phyloP scores from a whole-genome alignment of 2,888 invertebrate genomes.

The Parascotia fuliginaria region DNA sequence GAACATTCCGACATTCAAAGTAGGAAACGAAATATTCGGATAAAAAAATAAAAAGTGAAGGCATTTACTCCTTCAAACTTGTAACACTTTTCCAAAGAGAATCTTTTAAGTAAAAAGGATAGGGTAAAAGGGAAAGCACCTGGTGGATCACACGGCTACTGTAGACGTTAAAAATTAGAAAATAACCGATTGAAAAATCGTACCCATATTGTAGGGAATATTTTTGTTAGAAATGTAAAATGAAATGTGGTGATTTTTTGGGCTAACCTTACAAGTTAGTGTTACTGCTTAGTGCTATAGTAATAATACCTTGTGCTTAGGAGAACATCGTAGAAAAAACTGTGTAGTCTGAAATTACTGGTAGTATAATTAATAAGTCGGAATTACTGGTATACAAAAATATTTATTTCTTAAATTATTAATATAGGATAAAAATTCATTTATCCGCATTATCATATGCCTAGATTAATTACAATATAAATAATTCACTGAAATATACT shows the following conservation, averaged over 20 bases:
- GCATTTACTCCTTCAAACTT: slow-evolving; percentile 55
- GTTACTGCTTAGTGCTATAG: too few relatives aligned
- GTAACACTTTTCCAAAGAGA: slow-evolving; percentile 55
- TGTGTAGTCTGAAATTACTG: too few relatives aligned
- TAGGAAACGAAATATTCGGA: slow-evolving; percentile 47
- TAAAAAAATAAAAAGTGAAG: slow-evolving; percentile 44
- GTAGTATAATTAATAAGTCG: too few relatives aligned
- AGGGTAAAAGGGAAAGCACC: slow-evolving; percentile 49
- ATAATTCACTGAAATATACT: too few relatives aligned
- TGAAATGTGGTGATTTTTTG: neutral
- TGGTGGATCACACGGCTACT: slow-evolving; percentile 55
- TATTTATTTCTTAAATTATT: too few relatives aligned
- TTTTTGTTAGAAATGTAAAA: neutral
- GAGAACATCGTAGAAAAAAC: too few relatives aligned
- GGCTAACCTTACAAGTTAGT: too few relatives aligned
- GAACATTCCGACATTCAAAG: slow-evolving; percentile 47
- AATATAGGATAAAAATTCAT: too few relatives aligned
- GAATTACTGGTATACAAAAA: too few relatives aligned
- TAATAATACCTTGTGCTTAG: too few relatives aligned
- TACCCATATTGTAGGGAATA: slow-evolving; percentile 32
- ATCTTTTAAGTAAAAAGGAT: slow-evolving; percentile 62
- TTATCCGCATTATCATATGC: too few relatives aligned
- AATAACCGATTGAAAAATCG: slow-evolving; percentile 54
- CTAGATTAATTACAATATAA: too few relatives aligned
- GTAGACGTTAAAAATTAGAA: slow-evolving; percentile 50